phyloP scores from a whole-genome alignment of 2,888 invertebrate species.

The Drosophila diplacantha region DNA sequence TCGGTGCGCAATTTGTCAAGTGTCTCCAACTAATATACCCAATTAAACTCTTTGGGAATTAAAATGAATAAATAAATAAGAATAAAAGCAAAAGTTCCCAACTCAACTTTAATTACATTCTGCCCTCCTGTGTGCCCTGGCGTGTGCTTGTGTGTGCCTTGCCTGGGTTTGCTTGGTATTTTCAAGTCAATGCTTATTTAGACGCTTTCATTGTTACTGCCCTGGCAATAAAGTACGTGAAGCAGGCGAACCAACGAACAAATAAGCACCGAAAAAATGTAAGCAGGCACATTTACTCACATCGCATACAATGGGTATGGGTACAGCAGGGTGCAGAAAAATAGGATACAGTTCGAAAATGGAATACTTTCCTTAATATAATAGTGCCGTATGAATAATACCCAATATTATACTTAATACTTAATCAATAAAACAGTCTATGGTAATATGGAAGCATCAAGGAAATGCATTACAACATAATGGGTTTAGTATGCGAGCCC shows the following conservation, averaged over 20 bases:
- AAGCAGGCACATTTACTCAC: constrained; percentile 28
- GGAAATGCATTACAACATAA: background rate
- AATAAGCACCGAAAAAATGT: constrained; percentile 49
- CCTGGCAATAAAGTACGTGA: constrained; percentile 62
- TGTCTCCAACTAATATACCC: constrained; percentile 23
- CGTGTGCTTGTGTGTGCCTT: constrained; percentile 8
- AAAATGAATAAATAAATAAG: constrained; percentile 71
- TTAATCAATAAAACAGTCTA: background rate
- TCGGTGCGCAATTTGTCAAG: background rate
- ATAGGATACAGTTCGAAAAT: background rate
- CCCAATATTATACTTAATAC: background rate
- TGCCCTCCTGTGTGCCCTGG: constrained; percentile 28
- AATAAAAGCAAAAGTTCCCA: constrained; percentile 72
- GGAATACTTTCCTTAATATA: background rate
- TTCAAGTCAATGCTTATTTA: constrained; percentile 67
- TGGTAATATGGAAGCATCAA: background rate
- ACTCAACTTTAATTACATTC: constrained; percentile 72
- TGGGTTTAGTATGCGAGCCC: background rate
- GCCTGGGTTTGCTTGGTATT: constrained; percentile 15
- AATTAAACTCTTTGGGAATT: constrained; percentile 24
- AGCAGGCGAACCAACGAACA: constrained; percentile 43
- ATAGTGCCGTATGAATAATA: background rate
- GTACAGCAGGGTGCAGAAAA: background rate
- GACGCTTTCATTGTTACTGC: constrained; percentile 56
- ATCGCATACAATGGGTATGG: constrained; percentile 8